Conservation (phyloP, 1,140 invertebrate species). For the Bathynomus jamesi region DNA sequence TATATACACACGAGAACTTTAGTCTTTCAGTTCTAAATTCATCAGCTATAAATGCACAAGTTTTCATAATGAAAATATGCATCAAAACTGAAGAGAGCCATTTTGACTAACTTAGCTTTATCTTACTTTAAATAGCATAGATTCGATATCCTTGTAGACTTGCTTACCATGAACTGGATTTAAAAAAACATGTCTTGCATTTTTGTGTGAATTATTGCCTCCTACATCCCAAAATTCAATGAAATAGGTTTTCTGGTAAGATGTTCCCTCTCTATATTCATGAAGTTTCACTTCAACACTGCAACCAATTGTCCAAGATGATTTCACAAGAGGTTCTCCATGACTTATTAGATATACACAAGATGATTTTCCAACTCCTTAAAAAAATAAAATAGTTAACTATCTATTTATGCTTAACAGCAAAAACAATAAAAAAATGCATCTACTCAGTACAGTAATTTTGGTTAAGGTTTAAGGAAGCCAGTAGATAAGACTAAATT, state of each 20-base stretch:
- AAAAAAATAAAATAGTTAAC: conserved; percentile 57
- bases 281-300: conserved; percentile 92
- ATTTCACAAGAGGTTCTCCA: conserved; percentile 70
- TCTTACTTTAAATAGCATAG: too few species aligned
- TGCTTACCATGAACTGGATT: conserved; percentile 72
- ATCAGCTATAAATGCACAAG: too few species aligned
- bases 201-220: conserved; percentile 85
- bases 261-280: conserved; percentile 88
- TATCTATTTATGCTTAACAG: neutral
- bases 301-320: conserved; percentile 87
- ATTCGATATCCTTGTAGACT: too few species aligned
- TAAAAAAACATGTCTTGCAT: conserved; percentile 86
- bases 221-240: conserved; percentile 95
- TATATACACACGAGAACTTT: too few species aligned
- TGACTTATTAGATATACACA: conserved; percentile 84
- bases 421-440: too few species aligned
- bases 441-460: too few species aligned
- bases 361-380: conserved; percentile 91
- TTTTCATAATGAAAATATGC: too few species aligned
- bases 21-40: too few species aligned
- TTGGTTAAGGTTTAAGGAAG: too few species aligned
- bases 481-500: too few species aligned
- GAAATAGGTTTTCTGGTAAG: conserved; percentile 78
- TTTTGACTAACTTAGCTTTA: too few species aligned
- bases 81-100: too few species aligned